Base-by-base conservation (phyloP, 2,888 invertebrate genomes). In the Omphaloscelis lunosa region DNA sequence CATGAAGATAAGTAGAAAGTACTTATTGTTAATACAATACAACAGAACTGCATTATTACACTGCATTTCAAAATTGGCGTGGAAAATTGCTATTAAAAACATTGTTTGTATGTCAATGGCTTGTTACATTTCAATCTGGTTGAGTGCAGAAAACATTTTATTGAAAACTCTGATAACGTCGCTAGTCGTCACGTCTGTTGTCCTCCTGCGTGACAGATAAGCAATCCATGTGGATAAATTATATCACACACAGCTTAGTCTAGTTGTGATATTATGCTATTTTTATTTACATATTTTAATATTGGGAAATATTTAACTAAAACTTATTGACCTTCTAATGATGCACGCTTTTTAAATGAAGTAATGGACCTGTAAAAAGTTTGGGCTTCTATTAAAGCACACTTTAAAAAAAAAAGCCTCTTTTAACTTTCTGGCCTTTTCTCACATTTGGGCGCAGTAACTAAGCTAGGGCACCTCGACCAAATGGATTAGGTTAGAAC, bases 41-140 rank as follows among this genome's bases (percentile, higher is more conserved):
- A 68, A 71, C 11, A 69, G 1, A 59, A 61, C n/a, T 62, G 70
- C 62, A 71, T 59, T 86, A 83, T 53, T 63, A 83, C 79, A 68
- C 53, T 29, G 62, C 56, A 73, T 70, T 62, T 71, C 51, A 48
- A 86, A 74, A 84, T 84, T 84, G 75, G 29, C 87, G 58, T 84
- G 80, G 66, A 75, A 75, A 39, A 79, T 72, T 70, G 72, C 80
- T 79, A 71, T 75, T 69, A 62, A 75, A 72, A 79, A 83, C 79
- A 86, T 79, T 86, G 79, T 83, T 75, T 66, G 62, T 79, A 12
- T 84, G 70, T 75, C 84, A 86, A 75, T 83, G 69, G 65, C 62
- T 72, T 75, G 74, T 75, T 86, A 79, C 72, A 61, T 72, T 75
- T 72, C 72, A 70, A 61, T 75, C 74, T 86, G 84, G 69, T 83